Base-by-base conservation (phyloP, 2,113 vertebrate species). In the Pedionomus torquatus region DNA sequence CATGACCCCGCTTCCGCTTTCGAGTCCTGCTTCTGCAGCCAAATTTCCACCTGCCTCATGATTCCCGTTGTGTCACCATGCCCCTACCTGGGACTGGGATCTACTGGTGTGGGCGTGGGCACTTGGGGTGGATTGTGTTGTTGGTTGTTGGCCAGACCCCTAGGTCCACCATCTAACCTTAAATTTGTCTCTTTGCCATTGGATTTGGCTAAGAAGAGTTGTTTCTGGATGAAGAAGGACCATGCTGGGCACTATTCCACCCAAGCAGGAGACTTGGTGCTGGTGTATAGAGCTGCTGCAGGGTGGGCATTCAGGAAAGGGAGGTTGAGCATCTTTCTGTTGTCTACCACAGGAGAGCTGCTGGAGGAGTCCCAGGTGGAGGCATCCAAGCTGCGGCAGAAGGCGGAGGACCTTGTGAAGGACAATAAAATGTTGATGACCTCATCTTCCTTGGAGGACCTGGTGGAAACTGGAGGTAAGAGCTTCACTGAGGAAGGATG, bases 291-390 rank as follows among this genome's bases (percentile, higher is more conserved):
- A 37, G 35, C 51, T 87, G 26, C 64, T 33, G 44, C 31, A 77
- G 35, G 30, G n/a, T 41, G 51, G 43, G 49, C 5, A 4, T 26
- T 68, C 0, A 0, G 37, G 48, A 39, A 78, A 57, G 19, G 17
- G 30, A 57, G 37, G 3, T 13, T 89, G 54, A 95, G 61, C 44
- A 44, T 44, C 23, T 2, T 91, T 89, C 82, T 85, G 19, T 75
- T 85, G 41, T 46, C 63, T 61, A 31, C 91, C 82, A 77, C 93
- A 99, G 99, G 99, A 68, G 99, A 99, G 84, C 98, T 99, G 84
- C 96, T 99, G 97, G 99, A 99, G 89, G 99, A 99, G 94, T 99
- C 99, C 33, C 99, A 99, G 77, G 97, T 98, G 4, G 99, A 99
- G 95, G 99, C 99, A 0, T 98, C 98, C 3, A 98, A 98, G 88